These are phyloP conservation scores for Glossosoma conforme DNA, from an alignment of 1,140 invertebrate genomes.

Conservation along the genomic window DNA sequence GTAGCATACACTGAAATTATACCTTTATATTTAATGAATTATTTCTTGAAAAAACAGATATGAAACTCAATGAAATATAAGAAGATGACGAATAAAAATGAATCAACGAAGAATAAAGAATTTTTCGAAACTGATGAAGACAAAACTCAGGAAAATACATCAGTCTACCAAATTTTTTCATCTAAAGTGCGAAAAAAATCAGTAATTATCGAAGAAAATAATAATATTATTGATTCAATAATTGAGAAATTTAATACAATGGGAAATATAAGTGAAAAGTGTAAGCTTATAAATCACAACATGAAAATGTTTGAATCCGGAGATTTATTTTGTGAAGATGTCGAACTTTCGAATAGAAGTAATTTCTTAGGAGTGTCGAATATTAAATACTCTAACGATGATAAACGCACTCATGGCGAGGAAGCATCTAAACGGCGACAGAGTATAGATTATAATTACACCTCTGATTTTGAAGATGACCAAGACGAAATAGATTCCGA, in stretches of 20 bases:
- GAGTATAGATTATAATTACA: conserved; percentile 37
- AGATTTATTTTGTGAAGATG: conserved; percentile 33
- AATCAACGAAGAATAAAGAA: too few relatives aligned
- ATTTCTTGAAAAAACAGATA: too few relatives aligned
- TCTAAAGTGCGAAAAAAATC: conserved; percentile 8
- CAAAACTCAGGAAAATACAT: too few relatives aligned
- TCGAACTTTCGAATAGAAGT: conserved; percentile 10
- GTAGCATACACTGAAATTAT: too few relatives aligned
- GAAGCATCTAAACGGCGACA: conserved; percentile 12
- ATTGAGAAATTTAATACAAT: conserved; percentile 44
- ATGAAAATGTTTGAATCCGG: conserved; percentile 11
- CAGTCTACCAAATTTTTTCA: too few relatives aligned
- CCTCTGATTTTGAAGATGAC: conserved; percentile 46
- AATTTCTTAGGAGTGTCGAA: background rate
- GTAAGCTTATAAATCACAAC: conserved; percentile 1
- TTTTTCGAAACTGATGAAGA: too few relatives aligned
- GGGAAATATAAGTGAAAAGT: conserved; percentile 39
- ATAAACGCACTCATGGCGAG: background rate
- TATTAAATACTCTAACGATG: background rate
- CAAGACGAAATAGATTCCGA: conserved; percentile 9
- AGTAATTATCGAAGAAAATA: conserved; percentile 41
- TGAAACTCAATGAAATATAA: too few relatives aligned
- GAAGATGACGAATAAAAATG: too few relatives aligned
- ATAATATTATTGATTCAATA: conserved; percentile 45
- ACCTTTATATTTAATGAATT: too few relatives aligned